Evolutionary conservation across 2,888 invertebrate genomes (phyloP), one percentile per base, ranked within the genome.

Genomic region (Herminia tarsipennalis): DNA sequence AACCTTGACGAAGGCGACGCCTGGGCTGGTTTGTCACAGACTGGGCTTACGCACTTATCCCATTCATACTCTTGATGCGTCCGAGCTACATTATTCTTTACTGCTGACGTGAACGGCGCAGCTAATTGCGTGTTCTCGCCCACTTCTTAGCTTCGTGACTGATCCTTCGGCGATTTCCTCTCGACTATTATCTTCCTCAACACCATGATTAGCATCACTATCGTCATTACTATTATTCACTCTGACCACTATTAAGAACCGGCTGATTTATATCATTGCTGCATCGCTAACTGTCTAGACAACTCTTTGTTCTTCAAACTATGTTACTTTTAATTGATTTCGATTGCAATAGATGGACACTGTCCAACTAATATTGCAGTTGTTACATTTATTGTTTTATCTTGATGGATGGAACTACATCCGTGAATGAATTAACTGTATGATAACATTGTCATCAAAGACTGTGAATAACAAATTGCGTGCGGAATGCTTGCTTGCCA

Each of bases 401-500:
- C 40, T 46, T 50, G 43, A 51, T 66, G 35, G 39, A 53, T 56
- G 14, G 33, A 24, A 51, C 39, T 29, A 49, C 37, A 32, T 43
- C 39, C 48, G 40, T 56, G 28, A 55, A 53, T 48, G 35, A 53
- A 43, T 48, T 57, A 54, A 45, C 53, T 36, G 35, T 42, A 56
- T 51, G 45, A 52, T 59, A 58, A 53, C 39, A 48, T 55, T 47
- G 37, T 55, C 43, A 54, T 35, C 46, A 36, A 45, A 33, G 46
- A 50, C 47, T 51, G 34, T 21, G 25, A 45, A 18, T 57, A 56
- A 66, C 47, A 56, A 47, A 67, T 66, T 65, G 72, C 70, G 67
- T 74, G 70, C 66, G 68, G 75, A 77, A 78, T 83, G 89, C 87
- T 88, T 88, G 90, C 88, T 88, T 90, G 80, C 76, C 72, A 77